A percentile compares a stretch with the other conserved stretches of the same genome.
Conservation (phyloP, 2,888 invertebrate genomes). For the Pseudoips prasinana region DNA sequence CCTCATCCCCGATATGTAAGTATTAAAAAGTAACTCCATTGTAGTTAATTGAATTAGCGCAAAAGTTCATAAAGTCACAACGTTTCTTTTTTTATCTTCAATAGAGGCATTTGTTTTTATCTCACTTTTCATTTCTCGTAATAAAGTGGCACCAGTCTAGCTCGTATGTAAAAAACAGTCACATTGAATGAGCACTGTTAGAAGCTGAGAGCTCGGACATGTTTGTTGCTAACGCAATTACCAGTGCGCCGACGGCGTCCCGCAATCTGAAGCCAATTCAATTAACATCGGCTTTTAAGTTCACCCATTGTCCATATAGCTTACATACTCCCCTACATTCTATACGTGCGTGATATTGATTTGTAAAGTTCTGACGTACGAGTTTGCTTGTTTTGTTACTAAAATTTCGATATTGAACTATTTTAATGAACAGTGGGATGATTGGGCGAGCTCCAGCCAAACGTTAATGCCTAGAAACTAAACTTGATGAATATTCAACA, state of each 20-base stretch:
- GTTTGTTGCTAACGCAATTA: constrained; percentile 73
- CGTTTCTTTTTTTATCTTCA: too few relatives aligned
- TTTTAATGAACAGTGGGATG: too few relatives aligned
- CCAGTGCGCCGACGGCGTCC: constrained; percentile 55
- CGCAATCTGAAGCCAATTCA: constrained; percentile 77
- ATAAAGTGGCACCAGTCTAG: constrained; percentile 17
- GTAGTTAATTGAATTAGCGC: too few relatives aligned
- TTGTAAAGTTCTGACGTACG: neutral
- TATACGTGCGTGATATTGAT: constrained; percentile 1
- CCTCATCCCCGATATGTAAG: too few relatives aligned
- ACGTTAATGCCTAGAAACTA: too few relatives aligned
- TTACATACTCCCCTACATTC: constrained; percentile 7
- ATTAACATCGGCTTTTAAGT: constrained; percentile 76
- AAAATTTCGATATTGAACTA: too few relatives aligned
- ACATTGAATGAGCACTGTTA: constrained; percentile 48
- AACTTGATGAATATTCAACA: too few relatives aligned
- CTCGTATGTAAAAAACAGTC: constrained; percentile 41
- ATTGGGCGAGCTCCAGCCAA: too few relatives aligned
- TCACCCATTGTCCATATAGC: constrained; percentile 46
- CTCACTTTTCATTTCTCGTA: constrained; percentile 15
- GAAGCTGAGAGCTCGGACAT: constrained; percentile 50
- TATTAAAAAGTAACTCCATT: too few relatives aligned
- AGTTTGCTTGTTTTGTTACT: neutral
- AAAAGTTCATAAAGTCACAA: too few relatives aligned
- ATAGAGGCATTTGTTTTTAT: too few relatives aligned